Evolutionary conservation across 2,797 vertebrate species (phyloP).

Genomic region (Trematomus bernacchii): DNA sequence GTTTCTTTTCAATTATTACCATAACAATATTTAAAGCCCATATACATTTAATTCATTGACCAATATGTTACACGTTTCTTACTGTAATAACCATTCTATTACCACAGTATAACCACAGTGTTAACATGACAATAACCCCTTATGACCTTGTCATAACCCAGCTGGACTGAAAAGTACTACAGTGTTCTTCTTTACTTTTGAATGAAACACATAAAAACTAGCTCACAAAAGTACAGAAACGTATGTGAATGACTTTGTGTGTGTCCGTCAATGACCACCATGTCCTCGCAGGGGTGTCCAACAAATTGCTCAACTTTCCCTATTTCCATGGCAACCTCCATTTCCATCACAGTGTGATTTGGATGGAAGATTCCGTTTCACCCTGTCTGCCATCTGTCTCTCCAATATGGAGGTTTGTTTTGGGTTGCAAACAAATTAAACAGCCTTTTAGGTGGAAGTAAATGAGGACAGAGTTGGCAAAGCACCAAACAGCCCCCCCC

Average conservation of each 20-base stretch:
- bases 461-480: constrained; percentile 65
- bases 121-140: background rate
- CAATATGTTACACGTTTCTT: background rate
- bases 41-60: background rate
- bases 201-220: background rate
- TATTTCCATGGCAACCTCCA: constrained; percentile 82
- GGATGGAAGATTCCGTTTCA: constrained; percentile 68
- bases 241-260: constrained; percentile 49
- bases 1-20: background rate
- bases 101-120: background rate
- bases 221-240: background rate
- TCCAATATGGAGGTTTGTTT: constrained; percentile 78
- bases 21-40: background rate
- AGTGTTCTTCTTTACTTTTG: background rate
- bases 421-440: constrained; percentile 13
- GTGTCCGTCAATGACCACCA: constrained; percentile 33
- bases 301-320: constrained; percentile 55
- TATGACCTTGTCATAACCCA: background rate
- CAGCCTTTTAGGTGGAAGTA: constrained; percentile 62
- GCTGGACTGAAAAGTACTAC: background rate
- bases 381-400: constrained; percentile 80
- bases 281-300: constrained; percentile 30
- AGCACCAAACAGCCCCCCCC: constrained; percentile 77
- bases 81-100: background rate
- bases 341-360: constrained; percentile 68